phyloP scores from a whole-genome alignment of 2,113 vertebrate genomes.

The Rhinopomastus cyanomelas region DNA sequence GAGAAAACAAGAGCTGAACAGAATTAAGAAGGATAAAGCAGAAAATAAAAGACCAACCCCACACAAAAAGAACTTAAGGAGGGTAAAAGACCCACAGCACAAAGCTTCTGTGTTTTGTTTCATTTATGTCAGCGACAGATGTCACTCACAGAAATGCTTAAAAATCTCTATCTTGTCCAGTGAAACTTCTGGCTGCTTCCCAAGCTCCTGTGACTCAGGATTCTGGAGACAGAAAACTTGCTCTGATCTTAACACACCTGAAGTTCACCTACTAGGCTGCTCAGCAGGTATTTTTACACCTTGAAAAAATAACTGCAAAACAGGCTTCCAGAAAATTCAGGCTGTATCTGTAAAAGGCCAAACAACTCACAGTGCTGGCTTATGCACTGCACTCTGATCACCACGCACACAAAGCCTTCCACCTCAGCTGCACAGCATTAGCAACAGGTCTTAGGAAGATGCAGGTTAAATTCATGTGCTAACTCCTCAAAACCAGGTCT shows the following conservation, averaged over 20 bases:
- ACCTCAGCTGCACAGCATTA: not conserved
- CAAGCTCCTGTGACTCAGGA: not conserved
- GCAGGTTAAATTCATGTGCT: not conserved
- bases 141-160: not conserved
- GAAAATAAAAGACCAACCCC: not conserved
- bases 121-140: not conserved
- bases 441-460: not conserved
- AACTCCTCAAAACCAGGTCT: not conserved
- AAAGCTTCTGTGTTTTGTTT: not conserved
- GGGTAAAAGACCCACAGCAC: not conserved
- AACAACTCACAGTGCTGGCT: not conserved
- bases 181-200: conserved; percentile 1
- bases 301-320: not conserved
- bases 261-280: not conserved
- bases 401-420: not conserved
- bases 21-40: not conserved
- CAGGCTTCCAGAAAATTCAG: not conserved
- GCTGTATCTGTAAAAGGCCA: accelerated
- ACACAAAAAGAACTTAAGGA: not conserved
- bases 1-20: conserved; percentile 8
- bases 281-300: not conserved
- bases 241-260: not conserved
- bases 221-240: not conserved
- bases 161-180: not conserved
- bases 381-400: not conserved